Percentiles rank a stretch among this genome's conserved stretches.
phyloP scores from a whole-genome alignment of 92 coral and sea anemone genomes.

The Virgularia gustaviana region DNA sequence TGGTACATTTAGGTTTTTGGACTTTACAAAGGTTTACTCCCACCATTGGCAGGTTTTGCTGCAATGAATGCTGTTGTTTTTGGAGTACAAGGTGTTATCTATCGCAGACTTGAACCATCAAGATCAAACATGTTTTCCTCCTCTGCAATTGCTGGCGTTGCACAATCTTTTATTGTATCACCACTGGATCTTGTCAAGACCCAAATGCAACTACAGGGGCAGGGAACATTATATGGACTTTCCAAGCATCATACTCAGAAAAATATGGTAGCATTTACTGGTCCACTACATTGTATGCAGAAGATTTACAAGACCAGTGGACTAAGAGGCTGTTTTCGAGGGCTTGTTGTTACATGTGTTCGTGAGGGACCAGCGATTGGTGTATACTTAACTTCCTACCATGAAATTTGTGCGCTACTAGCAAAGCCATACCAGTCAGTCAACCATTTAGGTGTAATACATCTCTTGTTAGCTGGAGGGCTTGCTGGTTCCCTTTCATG shows the following conservation, averaged over 20 bases:
- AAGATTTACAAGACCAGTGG: conserved; percentile 65
- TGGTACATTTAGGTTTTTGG: conserved; percentile 88
- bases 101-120: conserved; percentile 64
- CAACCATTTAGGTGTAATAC: conserved; percentile 54
- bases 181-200: conserved; percentile 95
- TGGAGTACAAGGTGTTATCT: conserved; percentile 83
- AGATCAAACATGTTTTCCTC: conserved; percentile 58
- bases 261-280: conserved; percentile 50
- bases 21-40: conserved; percentile 83
- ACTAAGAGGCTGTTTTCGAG: conserved; percentile 67
- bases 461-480: conserved; percentile 82
- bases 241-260: conserved; percentile 40
- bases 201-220: conserved; percentile 87
- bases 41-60: conserved; percentile 91
- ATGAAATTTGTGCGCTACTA: conserved; percentile 58
- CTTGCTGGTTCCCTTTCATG: conserved; percentile 79
- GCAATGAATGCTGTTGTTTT: conserved; percentile 83
- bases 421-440: conserved; percentile 44
- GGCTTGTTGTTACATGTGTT: conserved; percentile 61
- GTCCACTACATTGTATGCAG: conserved; percentile 75
- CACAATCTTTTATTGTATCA: conserved; percentile 69
- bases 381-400: conserved; percentile 77
- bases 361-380: conserved; percentile 83
- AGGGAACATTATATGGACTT: conserved; percentile 38
- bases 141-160: conserved; percentile 77